phyloP scores from a whole-genome alignment of 2,797 vertebrate genomes.

The Lagocephalus sceleratus region DNA sequence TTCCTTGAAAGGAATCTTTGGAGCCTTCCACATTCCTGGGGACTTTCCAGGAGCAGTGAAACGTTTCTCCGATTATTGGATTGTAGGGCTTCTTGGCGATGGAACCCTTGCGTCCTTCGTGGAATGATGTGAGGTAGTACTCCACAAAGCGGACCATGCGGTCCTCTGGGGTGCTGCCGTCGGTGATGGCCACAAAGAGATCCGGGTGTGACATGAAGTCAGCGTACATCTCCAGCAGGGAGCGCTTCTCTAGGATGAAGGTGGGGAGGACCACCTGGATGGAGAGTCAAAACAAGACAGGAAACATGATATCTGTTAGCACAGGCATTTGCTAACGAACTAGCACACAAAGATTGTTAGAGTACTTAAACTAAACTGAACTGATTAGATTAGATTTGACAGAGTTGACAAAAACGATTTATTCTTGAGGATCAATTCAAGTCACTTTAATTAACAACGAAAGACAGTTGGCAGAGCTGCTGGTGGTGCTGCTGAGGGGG shows the following conservation, averaged over 20 bases:
- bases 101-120: conserved; percentile 95
- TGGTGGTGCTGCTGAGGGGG: not conserved
- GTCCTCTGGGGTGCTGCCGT: conserved; percentile 84
- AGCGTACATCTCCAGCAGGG: conserved; percentile 96
- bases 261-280: conserved; percentile 94
- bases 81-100: conserved; percentile 99
- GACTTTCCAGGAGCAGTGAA: conserved; percentile 96
- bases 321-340: too few relatives aligned
- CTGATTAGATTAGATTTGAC: too few relatives aligned
- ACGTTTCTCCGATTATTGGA: conserved; percentile 96
- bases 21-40: conserved; percentile 56
- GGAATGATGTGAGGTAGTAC: conserved; percentile 99
- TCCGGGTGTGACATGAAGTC: conserved; percentile 99
- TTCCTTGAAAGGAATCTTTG: conserved; percentile 14
- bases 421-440: too few relatives aligned
- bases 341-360: too few relatives aligned
- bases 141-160: conserved; percentile 96
- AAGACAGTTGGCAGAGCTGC: not conserved
- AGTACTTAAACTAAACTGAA: too few relatives aligned
- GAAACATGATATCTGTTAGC: too few relatives aligned
- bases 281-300: not conserved
- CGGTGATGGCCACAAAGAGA: conserved; percentile 87
- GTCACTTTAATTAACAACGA: not conserved
- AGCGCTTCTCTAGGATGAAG: conserved; percentile 97
- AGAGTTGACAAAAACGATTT: too few relatives aligned